These are phyloP conservation scores for Protonemura montana DNA, from an alignment of 2,888 invertebrate genomes.

Conservation along the genomic window DNA sequence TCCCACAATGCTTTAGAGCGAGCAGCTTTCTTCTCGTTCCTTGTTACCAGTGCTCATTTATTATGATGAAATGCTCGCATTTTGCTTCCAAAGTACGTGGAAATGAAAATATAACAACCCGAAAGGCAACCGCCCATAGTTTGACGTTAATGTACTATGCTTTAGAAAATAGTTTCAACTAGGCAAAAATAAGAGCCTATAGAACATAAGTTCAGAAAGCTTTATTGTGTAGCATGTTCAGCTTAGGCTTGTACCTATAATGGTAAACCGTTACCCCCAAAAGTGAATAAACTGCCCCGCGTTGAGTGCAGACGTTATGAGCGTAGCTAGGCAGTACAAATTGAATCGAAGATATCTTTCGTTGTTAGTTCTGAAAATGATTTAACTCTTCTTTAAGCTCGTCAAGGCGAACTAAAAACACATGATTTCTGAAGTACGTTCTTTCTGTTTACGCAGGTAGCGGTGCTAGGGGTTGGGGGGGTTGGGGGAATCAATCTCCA, in stretches of 20 bases:
- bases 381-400: neutral
- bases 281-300: neutral
- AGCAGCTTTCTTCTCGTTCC: neutral
- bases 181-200: neutral
- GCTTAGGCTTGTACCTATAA: neutral
- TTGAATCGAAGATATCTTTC: neutral
- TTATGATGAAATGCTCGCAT: neutral
- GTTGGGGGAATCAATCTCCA: neutral
- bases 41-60: neutral
- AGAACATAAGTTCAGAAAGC: neutral
- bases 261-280: neutral
- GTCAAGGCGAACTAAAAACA: neutral
- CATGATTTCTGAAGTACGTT: neutral
- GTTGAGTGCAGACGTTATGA: no score
- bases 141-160: neutral
- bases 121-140: neutral
- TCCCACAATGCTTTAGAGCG: neutral
- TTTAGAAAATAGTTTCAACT: neutral
- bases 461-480: neutral
- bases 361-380: neutral
- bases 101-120: neutral
- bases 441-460: neutral
- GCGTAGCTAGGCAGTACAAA: no score
- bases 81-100: neutral
- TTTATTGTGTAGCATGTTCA: neutral